Base-by-base conservation (phyloP, 2,113 vertebrate species). In the Ailuropoda melanoleuca region DNA sequence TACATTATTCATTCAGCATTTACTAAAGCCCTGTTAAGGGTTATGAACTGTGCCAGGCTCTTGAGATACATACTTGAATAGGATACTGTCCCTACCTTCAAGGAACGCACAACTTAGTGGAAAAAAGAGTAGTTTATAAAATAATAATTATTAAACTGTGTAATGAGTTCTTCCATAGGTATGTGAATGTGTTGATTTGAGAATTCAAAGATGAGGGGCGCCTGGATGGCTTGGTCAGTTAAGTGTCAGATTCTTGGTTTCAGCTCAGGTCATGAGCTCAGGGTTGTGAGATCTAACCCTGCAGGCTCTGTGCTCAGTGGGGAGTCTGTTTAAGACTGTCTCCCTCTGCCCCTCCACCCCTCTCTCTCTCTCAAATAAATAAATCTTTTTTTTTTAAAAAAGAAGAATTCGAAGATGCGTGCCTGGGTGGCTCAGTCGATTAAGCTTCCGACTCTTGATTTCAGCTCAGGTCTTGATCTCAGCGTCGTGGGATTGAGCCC, bases 171-270 rank as follows among this genome's bases (percentile, higher is more conserved):
- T 96, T 24, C 48, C 77, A 8, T 68, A 83, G n/a, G 64, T 26
- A 34, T 75, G 81, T 93, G 66, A 91, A 77, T 93, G 78, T 60
- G 12, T 83, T 88, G 13, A 55, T 93, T 80, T 94, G 83, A 93
- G 72, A 97, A 82, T 55, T 91, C 58, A 50, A 8, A 48, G 90
- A 75, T 81, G 55, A 75, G 46, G 62, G 13, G 8, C 17, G 8
- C 7, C 7, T 48, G 43, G 26, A 8, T 31, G 43, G 74, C 15
- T 77, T 46, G 29, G 43, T 77, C 43, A 48, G 43, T 48, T 48
- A 17, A 48, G 43, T 14, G 0, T 48, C 13, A 12, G 43, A 77
- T 17, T 46, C 74, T 77, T 77, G 34, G 66, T 21, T 68, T 68
- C 66, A 68, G 34, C 17, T 37, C 34, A 68, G 66, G 66, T 68